Evolutionary conservation across 2,797 vertebrate genomes (phyloP).

Genomic region (Sus cebifrons): DNA sequence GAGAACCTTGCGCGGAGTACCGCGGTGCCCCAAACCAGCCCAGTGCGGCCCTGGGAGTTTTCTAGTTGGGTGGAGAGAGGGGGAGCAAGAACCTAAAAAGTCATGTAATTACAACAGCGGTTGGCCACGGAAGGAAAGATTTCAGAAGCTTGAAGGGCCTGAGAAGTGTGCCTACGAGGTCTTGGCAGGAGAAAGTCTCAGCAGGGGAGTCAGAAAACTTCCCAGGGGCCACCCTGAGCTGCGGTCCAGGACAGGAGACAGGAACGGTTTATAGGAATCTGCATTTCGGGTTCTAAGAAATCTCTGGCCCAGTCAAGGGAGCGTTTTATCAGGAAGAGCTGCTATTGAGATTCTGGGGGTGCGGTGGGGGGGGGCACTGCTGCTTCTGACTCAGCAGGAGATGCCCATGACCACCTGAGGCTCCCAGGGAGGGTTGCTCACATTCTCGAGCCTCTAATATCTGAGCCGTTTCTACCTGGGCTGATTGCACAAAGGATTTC

Average conservation of each 20-base stretch:
- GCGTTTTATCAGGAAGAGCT: neutral
- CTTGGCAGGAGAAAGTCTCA: neutral
- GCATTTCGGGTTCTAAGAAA: neutral
- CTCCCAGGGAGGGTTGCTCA: neutral
- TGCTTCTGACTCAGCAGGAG: conserved; percentile 5
- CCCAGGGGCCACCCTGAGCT: neutral
- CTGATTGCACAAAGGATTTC: neutral
- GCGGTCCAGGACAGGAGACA: neutral
- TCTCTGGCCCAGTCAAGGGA: neutral
- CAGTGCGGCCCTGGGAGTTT: neutral
- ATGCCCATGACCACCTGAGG: neutral
- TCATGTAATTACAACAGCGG: neutral
- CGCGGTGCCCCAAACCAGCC: neutral
- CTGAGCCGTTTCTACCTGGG: neutral
- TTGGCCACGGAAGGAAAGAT: neutral
- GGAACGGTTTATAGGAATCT: neutral
- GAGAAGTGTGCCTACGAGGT: neutral
- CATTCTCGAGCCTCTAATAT: neutral
- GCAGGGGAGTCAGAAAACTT: neutral
- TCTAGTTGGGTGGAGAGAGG: neutral
- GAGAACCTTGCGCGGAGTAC: neutral
- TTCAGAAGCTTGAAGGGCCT: neutral
- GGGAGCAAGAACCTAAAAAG: neutral
- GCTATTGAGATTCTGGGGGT: neutral
- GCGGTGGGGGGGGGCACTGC: neutral